Percentiles rank a stretch among this genome's conserved stretches.
Conservation (phyloP, 2,888 invertebrate genomes). For the Nomada flava region DNA sequence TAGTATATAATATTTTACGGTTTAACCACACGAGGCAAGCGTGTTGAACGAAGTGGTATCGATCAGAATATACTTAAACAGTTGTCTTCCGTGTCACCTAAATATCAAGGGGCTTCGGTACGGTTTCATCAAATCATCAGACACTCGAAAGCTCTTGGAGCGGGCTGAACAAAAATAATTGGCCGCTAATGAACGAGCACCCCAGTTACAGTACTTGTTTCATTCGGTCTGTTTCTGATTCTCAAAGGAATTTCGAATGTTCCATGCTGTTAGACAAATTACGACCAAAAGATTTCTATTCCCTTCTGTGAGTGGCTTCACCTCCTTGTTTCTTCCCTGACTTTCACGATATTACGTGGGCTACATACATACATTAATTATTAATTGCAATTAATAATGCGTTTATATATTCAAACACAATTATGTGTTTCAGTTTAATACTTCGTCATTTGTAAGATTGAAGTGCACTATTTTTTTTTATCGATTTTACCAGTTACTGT, state of each 20-base stretch:
- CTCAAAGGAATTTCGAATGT: conserved; percentile 45
- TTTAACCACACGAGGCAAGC: neutral
- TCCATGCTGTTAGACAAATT: conserved; percentile 24
- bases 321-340: neutral
- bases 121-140: conserved; percentile 37
- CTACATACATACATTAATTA: too few relatives aligned
- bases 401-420: too few relatives aligned
- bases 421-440: too few relatives aligned
- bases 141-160: conserved; percentile 58
- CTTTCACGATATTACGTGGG: too few relatives aligned
- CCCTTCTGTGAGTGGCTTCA: conserved; percentile 5
- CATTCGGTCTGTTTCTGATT: conserved; percentile 51
- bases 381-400: too few relatives aligned
- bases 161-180: conserved; percentile 79
- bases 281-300: conserved; percentile 28
- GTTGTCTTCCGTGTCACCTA: conserved; percentile 34
- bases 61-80: conserved; percentile 34
- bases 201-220: conserved; percentile 15
- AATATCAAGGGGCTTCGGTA: conserved; percentile 33
- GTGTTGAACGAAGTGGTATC: conserved; percentile 1
- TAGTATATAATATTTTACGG: neutral
- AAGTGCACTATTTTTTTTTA: too few relatives aligned
- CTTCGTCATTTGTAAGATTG: too few relatives aligned
- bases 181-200: conserved; percentile 77
- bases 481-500: too few relatives aligned